Conservation (phyloP, 2,888 invertebrate species). For the Melipona bicolor region DNA sequence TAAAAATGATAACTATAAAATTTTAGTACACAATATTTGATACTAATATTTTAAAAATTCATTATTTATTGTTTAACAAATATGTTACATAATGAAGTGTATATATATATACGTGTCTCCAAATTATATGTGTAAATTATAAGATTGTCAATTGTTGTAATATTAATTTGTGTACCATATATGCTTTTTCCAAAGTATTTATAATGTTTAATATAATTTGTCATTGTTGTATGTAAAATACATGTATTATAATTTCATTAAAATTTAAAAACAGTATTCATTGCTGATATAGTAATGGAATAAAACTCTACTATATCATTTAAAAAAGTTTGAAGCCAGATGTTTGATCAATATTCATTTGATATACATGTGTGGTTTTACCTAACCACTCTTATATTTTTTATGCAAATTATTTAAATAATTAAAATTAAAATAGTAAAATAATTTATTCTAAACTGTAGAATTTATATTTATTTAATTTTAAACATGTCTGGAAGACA, state of each 20-base stretch:
- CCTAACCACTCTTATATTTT: background rate
- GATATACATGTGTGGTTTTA: background rate
- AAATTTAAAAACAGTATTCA: conserved; percentile 8
- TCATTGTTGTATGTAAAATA: conserved; percentile 47
- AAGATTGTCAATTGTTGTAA: conserved; percentile 20
- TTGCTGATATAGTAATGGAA: background rate
- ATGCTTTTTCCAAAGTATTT: conserved; percentile 16
- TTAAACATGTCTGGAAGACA: conserved; percentile 13
- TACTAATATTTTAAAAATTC: background rate
- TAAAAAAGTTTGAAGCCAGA: conserved; percentile 18
- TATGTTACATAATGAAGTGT: background rate
- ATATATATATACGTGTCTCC: background rate
- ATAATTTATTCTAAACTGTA: background rate
- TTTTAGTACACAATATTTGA: background rate
- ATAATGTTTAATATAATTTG: conserved; percentile 33
- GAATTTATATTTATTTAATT: background rate
- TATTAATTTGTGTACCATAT: conserved; percentile 15
- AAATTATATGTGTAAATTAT: conserved; percentile 9
- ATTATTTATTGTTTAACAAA: conserved; percentile 24
- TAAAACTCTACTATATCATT: background rate
- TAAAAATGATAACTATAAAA: background rate
- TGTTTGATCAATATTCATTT: conserved; percentile 63
- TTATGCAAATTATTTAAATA: conserved; percentile 4
- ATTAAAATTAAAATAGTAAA: conserved; percentile 2
- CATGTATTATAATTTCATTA: conserved; percentile 22